A percentile compares a stretch with the other conserved stretches of the same genome.
Conservation (phyloP, 2,113 vertebrate genomes). For the Psephotus haematonotus region DNA sequence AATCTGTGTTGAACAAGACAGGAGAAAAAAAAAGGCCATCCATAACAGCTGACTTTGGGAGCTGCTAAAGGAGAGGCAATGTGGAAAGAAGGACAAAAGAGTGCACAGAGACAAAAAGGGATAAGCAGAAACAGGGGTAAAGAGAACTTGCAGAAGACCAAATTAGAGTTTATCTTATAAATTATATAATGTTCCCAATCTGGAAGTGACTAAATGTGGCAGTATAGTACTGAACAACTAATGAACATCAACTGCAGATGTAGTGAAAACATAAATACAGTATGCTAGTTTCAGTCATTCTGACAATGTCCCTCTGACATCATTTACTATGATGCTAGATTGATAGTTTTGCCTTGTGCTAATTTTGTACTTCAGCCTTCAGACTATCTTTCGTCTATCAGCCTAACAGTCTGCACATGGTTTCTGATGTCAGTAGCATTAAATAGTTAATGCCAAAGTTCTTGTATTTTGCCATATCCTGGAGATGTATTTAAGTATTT, state of each 20-base stretch:
- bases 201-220: not conserved
- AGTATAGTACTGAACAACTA: not conserved
- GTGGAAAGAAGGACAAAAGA: not conserved
- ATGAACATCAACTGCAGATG: not conserved
- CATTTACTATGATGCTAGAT: not conserved
- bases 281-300: not conserved
- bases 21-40: not conserved
- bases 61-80: not conserved
- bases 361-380: not conserved
- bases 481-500: not conserved
- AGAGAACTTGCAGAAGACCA: not conserved
- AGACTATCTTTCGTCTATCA: not conserved
- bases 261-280: not conserved
- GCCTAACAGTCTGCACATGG: not conserved
- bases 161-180: not conserved
- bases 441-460: not conserved
- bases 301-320: not conserved
- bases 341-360: not conserved
- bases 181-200: not conserved
- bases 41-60: not conserved
- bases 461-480: not conserved
- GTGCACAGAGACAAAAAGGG: not conserved
- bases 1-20: not conserved
- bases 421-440: not conserved
- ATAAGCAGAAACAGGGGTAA: not conserved